A percentile compares a stretch with the other conserved stretches of the same genome.
Conservation (phyloP, 2,888 invertebrate genomes). For the Cancer borealis region DNA sequence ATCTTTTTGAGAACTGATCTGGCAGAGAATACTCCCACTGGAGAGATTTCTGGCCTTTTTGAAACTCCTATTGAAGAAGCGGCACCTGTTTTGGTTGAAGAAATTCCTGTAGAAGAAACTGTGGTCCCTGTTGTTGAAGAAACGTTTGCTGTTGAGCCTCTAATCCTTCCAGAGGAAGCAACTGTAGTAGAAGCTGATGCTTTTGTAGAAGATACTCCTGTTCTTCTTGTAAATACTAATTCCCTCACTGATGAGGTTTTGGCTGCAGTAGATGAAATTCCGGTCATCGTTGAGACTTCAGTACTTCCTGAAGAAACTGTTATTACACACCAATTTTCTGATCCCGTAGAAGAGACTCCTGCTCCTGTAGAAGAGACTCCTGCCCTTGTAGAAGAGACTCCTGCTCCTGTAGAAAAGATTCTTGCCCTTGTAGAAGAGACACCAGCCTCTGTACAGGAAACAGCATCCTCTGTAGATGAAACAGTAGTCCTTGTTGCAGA, state of each 20-base stretch:
- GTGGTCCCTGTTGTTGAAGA: conserved; percentile 35
- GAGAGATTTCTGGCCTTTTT: conserved; percentile 21
- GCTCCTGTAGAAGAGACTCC: not conserved
- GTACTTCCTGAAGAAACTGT: not conserved
- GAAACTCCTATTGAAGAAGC: conserved; percentile 42
- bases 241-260: conserved; percentile 27
- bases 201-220: conserved; percentile 32
- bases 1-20: not conserved
- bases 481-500: not conserved
- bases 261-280: not conserved
- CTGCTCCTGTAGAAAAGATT: not conserved
- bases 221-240: not conserved
- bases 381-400: not conserved
- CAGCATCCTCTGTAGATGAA: not conserved
- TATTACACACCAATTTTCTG: not conserved
- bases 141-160: not conserved
- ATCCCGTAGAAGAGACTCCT: not conserved
- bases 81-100: conserved; percentile 36
- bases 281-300: not conserved
- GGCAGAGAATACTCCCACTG: conserved; percentile 2
- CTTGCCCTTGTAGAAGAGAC: not conserved
- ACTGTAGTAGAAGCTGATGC: not conserved
- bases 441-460: not conserved
- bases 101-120: not conserved
- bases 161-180: conserved; percentile 15